phyloP scores from a whole-genome alignment of 2,113 vertebrate species.

The Leptocoma aspasia region DNA sequence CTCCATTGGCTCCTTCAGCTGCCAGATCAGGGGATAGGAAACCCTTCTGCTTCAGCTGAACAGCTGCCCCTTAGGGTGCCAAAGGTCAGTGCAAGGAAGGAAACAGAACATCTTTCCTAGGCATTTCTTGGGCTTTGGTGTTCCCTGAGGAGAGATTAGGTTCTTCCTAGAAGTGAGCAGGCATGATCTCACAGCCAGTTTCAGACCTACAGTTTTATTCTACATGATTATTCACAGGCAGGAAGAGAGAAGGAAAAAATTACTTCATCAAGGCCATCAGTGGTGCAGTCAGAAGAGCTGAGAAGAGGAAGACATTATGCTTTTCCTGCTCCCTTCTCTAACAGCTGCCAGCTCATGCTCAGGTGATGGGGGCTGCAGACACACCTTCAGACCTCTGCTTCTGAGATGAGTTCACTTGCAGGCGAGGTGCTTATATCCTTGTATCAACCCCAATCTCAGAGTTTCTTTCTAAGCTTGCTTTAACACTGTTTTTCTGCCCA shows the following conservation, averaged over 20 bases:
- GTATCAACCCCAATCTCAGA: not conserved
- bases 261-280: not conserved
- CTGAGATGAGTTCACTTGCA: not conserved
- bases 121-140: not conserved
- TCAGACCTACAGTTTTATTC: too few species aligned
- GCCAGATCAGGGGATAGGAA: not conserved
- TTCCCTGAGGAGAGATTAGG: not conserved
- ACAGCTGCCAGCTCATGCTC: not conserved
- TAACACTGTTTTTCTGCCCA: not conserved
- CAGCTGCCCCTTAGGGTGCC: not conserved
- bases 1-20: not conserved
- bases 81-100: not conserved
- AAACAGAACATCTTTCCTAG: not conserved
- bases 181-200: too few species aligned
- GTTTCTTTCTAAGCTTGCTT: not conserved
- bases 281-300: not conserved
- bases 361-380: not conserved
- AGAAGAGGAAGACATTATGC: not conserved
- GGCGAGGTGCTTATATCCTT: slow-evolving; percentile 30
- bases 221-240: not conserved
- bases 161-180: not conserved
- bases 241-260: not conserved
- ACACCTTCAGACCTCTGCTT: not conserved
- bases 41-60: not conserved
- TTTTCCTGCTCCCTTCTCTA: not conserved